Evolutionary conservation across 2,888 invertebrate genomes (phyloP).

Genomic region (Thymelicus sylvestris): DNA sequence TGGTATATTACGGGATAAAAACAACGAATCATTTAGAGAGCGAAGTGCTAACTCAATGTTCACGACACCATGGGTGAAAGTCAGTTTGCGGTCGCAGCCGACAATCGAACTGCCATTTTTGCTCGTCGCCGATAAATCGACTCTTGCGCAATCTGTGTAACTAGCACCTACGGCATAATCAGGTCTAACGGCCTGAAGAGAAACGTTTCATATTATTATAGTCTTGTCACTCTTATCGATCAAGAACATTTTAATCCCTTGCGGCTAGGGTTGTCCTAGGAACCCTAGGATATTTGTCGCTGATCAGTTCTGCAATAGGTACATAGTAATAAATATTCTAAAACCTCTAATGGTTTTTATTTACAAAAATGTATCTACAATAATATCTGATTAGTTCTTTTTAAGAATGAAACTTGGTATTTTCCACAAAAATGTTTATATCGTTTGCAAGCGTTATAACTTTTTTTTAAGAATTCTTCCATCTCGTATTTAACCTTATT

Average conservation of each 20-base stretch:
- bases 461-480: too few relatives aligned
- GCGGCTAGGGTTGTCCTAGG: too few relatives aligned
- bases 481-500: too few relatives aligned
- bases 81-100: slow-evolving; percentile 7
- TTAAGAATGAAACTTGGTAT: too few relatives aligned
- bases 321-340: too few relatives aligned
- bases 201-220: background rate
- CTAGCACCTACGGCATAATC: slow-evolving; percentile 7
- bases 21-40: slow-evolving; percentile 20
- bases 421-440: too few relatives aligned
- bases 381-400: too few relatives aligned
- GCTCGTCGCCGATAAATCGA: slow-evolving; percentile 14
- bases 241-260: slow-evolving; percentile 11
- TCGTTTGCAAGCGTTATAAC: too few relatives aligned
- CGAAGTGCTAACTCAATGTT: slow-evolving; percentile 20
- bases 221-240: background rate
- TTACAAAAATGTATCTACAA: too few relatives aligned
- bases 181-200: background rate
- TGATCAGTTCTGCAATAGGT: too few relatives aligned
- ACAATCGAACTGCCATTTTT: slow-evolving; percentile 24
- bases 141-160: slow-evolving; percentile 18
- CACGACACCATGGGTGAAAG: slow-evolving; percentile 25
- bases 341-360: too few relatives aligned
- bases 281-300: too few relatives aligned
- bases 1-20: background rate